phyloP scores from a whole-genome alignment of 2,888 invertebrate genomes.

The Argynnis bischoffii region DNA sequence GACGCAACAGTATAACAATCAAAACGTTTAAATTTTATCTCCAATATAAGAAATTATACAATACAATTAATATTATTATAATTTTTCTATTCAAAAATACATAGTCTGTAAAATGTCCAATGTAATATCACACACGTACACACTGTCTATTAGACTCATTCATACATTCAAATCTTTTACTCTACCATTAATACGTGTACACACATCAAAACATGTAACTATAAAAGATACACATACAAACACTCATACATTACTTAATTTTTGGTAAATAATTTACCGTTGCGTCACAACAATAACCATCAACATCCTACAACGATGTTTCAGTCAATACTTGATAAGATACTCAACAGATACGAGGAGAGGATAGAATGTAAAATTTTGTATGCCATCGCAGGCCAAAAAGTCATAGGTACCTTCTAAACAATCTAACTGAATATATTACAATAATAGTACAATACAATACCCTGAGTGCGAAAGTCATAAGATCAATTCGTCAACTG shows the following conservation, averaged over 20 bases:
- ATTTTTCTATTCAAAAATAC: constrained; percentile 4
- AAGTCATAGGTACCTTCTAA: constrained; percentile 62
- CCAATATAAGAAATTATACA: constrained; percentile 13
- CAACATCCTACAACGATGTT: constrained; percentile 22
- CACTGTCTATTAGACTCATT: background rate
- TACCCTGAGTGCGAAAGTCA: constrained; percentile 79
- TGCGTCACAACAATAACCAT: constrained; percentile 32
- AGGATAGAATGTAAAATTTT: constrained; percentile 22
- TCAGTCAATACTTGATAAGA: constrained; percentile 29
- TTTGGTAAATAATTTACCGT: constrained; percentile 18
- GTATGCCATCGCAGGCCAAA: constrained; percentile 66
- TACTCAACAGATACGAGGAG: constrained; percentile 15
- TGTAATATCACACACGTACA: constrained; percentile 15
- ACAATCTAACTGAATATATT: constrained; percentile 60
- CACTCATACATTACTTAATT: constrained; percentile 2
- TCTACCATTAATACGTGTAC: background rate
- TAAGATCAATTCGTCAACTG: constrained; percentile 69
- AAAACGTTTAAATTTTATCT: constrained; percentile 16
- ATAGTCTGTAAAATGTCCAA: constrained; percentile 15
- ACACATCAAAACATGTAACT: constrained; percentile 11
- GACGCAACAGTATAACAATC: constrained; percentile 31
- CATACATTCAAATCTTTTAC: background rate
- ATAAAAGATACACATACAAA: constrained; percentile 12
- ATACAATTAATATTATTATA: constrained; percentile 1
- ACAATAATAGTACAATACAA: constrained; percentile 56